These are phyloP conservation scores for Okamejei kenojei DNA, from an alignment of 2,797 vertebrate genomes.

Conservation along the genomic window DNA sequence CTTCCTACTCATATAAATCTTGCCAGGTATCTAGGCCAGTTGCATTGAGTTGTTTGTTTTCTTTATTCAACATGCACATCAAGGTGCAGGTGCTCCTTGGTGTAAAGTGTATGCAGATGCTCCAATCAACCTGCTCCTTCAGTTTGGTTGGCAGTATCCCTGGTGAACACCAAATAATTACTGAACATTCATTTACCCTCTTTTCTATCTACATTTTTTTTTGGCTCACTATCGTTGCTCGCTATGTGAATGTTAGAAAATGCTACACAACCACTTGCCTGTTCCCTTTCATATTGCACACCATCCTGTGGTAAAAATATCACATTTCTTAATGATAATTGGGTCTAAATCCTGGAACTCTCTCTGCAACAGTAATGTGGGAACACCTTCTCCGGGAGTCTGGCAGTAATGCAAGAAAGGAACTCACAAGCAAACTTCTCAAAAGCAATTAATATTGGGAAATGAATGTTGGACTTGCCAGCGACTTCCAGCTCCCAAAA, in stretches of 20 bases:
- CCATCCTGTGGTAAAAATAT: too few species aligned
- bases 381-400: too few species aligned
- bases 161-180: constrained; percentile 6
- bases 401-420: too few species aligned
- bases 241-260: neutral
- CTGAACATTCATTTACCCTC: neutral
- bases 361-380: too few species aligned
- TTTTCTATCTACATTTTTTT: neutral
- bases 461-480: too few species aligned
- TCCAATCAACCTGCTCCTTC: neutral
- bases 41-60: neutral
- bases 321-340: too few species aligned
- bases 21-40: neutral
- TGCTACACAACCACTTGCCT: too few species aligned
- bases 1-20: neutral
- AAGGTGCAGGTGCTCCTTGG: neutral
- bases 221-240: neutral
- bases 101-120: neutral
- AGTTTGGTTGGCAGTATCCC: neutral
- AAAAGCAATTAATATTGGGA: too few species aligned
- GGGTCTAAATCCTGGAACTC: too few species aligned
- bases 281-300: too few species aligned
- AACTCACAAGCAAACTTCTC: too few species aligned
- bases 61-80: neutral
- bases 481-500: too few species aligned